Evolutionary conservation across 2,888 invertebrate genomes (phyloP).

Genomic region (Atethmia centrago): DNA sequence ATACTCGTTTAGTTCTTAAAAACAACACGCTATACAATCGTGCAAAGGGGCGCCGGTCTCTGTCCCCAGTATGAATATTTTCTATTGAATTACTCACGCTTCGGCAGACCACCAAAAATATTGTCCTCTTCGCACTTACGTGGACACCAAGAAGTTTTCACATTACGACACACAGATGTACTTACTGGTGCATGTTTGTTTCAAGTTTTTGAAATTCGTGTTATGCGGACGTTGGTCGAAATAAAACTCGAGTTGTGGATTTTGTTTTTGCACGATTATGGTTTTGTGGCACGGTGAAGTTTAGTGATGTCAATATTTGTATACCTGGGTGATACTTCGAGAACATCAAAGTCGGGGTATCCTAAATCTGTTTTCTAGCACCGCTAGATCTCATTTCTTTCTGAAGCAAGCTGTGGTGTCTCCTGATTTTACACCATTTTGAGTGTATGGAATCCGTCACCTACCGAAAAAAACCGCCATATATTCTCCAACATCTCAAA

Average conservation of each 20-base stretch:
- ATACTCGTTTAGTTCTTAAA: neutral
- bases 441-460: neutral
- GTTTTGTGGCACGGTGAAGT: neutral
- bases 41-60: slow-evolving; percentile 76
- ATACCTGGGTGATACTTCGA: neutral
- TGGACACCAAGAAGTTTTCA: slow-evolving; percentile 79
- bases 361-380: neutral
- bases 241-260: slow-evolving; percentile 31
- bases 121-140: slow-evolving; percentile 86
- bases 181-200: slow-evolving; percentile 62
- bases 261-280: slow-evolving; percentile 25
- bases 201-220: slow-evolving; percentile 56
- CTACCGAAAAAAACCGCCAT: neutral
- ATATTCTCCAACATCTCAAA: no score
- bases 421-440: neutral
- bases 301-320: neutral
- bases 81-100: slow-evolving; percentile 90
- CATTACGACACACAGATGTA: slow-evolving; percentile 67
- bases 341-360: neutral
- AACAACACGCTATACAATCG: slow-evolving; percentile 72
- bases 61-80: slow-evolving; percentile 89
- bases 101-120: slow-evolving; percentile 88
- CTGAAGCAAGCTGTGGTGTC: neutral
- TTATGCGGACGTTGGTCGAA: slow-evolving; percentile 53
- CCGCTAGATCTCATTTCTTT: neutral